Evolutionary conservation across 2,888 invertebrate genomes (phyloP).

Genomic region (Phyllotreta striolata): DNA sequence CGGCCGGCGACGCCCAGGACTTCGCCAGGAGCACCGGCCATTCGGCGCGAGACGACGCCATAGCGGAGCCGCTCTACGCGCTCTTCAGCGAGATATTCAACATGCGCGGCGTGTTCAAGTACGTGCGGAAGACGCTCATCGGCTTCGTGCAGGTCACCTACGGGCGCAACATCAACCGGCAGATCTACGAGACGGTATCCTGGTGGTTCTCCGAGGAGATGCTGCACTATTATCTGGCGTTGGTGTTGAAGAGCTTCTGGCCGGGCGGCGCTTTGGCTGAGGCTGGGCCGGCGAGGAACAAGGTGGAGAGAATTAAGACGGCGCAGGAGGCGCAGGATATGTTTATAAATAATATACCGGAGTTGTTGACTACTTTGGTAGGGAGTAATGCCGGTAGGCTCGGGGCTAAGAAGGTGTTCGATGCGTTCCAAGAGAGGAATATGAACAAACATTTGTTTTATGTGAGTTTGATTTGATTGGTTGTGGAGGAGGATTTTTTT

Average conservation of each 20-base stretch:
- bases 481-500: too few relatives aligned
- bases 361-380: constrained; percentile 82
- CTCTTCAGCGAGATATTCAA: constrained; percentile 90
- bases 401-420: constrained; percentile 86
- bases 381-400: constrained; percentile 85
- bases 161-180: constrained; percentile 88
- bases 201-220: constrained; percentile 91
- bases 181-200: constrained; percentile 85
- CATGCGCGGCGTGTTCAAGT: constrained; percentile 86
- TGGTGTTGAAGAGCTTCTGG: constrained; percentile 89
- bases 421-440: constrained; percentile 82
- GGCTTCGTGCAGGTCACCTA: constrained; percentile 78
- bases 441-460: constrained; percentile 92
- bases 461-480: constrained; percentile 66
- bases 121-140: constrained; percentile 86
- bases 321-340: constrained; percentile 73
- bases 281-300: constrained; percentile 64
- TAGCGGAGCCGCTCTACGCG: constrained; percentile 90
- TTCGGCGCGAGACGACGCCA: constrained; percentile 68
- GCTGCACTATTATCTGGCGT: constrained; percentile 86
- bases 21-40: constrained; percentile 58
- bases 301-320: constrained; percentile 73
- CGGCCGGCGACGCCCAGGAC: constrained; percentile 61
- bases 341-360: constrained; percentile 77
- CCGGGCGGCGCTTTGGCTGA: constrained; percentile 80